Conservation (phyloP, 2,797 vertebrate species). For the Acanthis flammea region DNA sequence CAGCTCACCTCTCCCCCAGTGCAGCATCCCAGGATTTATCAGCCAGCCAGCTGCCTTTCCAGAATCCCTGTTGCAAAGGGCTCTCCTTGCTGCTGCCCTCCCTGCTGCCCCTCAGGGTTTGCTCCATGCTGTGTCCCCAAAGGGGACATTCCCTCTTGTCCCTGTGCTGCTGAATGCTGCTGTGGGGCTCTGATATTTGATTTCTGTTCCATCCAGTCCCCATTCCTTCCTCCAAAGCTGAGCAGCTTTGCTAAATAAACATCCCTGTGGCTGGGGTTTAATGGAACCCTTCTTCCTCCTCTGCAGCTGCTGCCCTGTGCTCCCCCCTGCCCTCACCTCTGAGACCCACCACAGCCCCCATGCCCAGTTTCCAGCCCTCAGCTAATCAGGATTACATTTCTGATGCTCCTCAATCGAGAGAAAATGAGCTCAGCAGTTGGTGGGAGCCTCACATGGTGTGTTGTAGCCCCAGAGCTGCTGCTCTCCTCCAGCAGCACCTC, state of each 20-base stretch:
- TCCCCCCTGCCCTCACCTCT: not conserved
- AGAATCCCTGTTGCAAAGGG: not conserved
- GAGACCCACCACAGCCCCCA: not conserved
- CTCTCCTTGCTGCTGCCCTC: not conserved
- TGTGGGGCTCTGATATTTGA: rapidly evolving
- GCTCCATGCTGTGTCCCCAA: not conserved
- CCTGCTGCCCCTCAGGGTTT: not conserved
- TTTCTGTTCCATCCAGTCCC: not conserved
- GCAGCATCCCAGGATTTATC: not conserved
- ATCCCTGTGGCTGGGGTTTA: not conserved
- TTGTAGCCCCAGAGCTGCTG: not conserved
- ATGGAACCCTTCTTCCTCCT: not conserved
- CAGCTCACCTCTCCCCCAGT: not conserved
- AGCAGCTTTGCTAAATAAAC: not conserved
- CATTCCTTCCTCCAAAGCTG: not conserved
- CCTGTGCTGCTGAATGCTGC: not conserved
- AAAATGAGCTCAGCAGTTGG: conserved; percentile 15
- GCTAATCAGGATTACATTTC: not conserved
- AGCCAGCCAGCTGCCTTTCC: not conserved
- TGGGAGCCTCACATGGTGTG: not conserved
- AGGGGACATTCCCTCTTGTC: not conserved
- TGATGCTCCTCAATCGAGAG: not conserved
- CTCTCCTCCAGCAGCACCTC: not conserved
- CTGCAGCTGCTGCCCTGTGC: not conserved
- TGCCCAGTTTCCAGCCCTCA: not conserved